Evolutionary conservation across 2,797 vertebrate genomes (phyloP), one percentile per base, ranked within the genome.

Genomic region (Sternarchorhynchus goeldii): DNA sequence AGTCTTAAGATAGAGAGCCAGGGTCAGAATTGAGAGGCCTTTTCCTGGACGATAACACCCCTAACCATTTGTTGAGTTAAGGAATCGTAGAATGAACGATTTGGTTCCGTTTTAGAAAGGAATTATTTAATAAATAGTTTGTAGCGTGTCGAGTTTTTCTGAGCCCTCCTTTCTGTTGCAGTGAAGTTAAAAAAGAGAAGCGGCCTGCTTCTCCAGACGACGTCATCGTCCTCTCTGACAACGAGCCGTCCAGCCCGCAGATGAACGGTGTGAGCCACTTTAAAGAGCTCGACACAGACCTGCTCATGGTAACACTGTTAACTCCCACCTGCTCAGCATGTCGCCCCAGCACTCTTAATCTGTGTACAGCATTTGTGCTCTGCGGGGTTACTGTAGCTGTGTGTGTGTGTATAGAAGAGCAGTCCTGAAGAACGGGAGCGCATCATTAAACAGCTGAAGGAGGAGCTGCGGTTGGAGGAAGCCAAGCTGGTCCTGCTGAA

Each of bases 401-500:
- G 50, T 71, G 60, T 59, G 56, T 45, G 34, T 65, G 41, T n/a
- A 63, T 53, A 93, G 93, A 92, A 89, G 88, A 92, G 91, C 86
- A 93, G 88, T 86, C 89, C 91, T 0, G 88, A 79, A 14, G 91
- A 94, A 81, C 85, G 92, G 81, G 88, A 95, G 82, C 88, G 87
- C 12, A 93, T 98, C 90, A 98, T 99, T 69, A 96, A 95, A 84
- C 95, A 95, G 79, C 92, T 99, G 67, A 96, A 95, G 83, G 95
- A 98, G 82, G 96, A 99, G 88, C 89, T 99, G 80, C 86, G 96
- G 74, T 89, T 98, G 79, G 96, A 99, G 85, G 97, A 99, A 89
- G 96, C 97, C 34, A 98, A 96, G 68, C 92, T 99, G 10, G 96
- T 98, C 72, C 87, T 99, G 74, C 88, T 99, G 85, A 99, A 99